Conservation (phyloP, 1,140 invertebrate genomes). For the Orchestia grillus region DNA sequence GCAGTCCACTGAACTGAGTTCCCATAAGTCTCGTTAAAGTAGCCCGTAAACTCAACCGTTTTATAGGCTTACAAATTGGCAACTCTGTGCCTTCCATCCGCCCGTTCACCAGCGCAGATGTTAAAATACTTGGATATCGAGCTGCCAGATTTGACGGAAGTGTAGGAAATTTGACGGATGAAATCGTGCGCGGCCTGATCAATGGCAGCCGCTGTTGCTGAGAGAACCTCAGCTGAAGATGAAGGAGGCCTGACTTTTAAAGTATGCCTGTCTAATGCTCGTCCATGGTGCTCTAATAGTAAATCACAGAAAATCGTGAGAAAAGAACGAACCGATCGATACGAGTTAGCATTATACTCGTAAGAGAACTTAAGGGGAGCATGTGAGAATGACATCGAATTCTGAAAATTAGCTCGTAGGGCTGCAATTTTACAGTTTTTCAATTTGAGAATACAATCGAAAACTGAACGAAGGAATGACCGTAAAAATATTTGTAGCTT, state of each 20-base stretch:
- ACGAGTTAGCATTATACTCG: neutral
- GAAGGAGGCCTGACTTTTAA: neutral
- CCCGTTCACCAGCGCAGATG: neutral
- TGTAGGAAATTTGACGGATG: neutral
- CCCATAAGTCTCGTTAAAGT: constrained; percentile 31
- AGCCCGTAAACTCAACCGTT: neutral
- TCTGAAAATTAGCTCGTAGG: too few relatives aligned
- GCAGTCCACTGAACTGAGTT: neutral
- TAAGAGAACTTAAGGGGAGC: neutral
- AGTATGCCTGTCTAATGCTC: neutral
- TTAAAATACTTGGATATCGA: neutral
- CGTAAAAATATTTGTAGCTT: neutral
- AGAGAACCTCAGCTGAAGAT: neutral
- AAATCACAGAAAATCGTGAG: neutral
- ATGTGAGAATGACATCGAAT: too few relatives aligned
- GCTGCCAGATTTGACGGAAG: neutral
- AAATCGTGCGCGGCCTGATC: neutral
- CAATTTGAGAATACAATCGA: neutral
- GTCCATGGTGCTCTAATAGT: neutral
- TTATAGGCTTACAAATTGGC: constrained; percentile 40
- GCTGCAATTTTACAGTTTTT: too few relatives aligned
- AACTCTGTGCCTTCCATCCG: neutral
- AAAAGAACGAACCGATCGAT: neutral
- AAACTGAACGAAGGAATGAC: neutral
- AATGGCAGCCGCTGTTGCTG: neutral